Percentiles rank a stretch among this genome's conserved stretches.
phyloP scores from a whole-genome alignment of 2,888 invertebrate species.

The Dascillus cervinus region DNA sequence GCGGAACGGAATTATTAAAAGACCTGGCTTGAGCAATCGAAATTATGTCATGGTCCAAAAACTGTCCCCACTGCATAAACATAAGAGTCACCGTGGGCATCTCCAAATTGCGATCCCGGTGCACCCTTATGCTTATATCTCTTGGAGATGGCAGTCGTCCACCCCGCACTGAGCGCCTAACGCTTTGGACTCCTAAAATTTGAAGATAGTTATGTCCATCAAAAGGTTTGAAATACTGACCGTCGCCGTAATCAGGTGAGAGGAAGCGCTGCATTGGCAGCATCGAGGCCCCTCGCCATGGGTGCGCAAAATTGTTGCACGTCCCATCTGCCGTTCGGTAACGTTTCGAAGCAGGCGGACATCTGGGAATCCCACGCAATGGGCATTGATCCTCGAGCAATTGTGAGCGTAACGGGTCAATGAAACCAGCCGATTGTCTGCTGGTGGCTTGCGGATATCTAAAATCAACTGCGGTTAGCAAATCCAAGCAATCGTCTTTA shows the following conservation, averaged over 20 bases:
- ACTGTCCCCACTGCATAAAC: slow-evolving; percentile 89
- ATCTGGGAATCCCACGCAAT: slow-evolving; percentile 56
- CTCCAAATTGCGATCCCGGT: slow-evolving; percentile 57
- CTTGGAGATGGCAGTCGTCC: slow-evolving; percentile 65
- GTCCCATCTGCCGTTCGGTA: slow-evolving; percentile 84
- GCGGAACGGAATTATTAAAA: slow-evolving; percentile 70
- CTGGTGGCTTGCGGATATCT: slow-evolving; percentile 20
- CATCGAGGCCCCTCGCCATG: slow-evolving; percentile 76
- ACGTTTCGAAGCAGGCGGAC: slow-evolving; percentile 60
- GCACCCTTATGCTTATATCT: slow-evolving; percentile 62
- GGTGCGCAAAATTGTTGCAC: slow-evolving; percentile 74
- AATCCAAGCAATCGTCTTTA: too few species aligned
- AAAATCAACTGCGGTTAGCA: too few species aligned
- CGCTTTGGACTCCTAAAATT: slow-evolving; percentile 42
- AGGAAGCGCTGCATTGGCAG: slow-evolving; percentile 76
- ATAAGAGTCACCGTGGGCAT: slow-evolving; percentile 64
- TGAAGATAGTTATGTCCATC: neutral
- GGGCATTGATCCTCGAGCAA: slow-evolving; percentile 58
- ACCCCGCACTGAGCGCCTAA: slow-evolving; percentile 53
- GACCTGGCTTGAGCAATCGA: slow-evolving; percentile 69
- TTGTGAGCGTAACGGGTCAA: slow-evolving; percentile 44
- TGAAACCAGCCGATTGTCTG: slow-evolving; percentile 21
- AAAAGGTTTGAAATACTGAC: slow-evolving; percentile 36
- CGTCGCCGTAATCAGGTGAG: slow-evolving; percentile 76
- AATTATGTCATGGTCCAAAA: slow-evolving; percentile 82